These are phyloP conservation scores for Colletes gigas DNA, from an alignment of 1,140 invertebrate species.

Conservation along the genomic window DNA sequence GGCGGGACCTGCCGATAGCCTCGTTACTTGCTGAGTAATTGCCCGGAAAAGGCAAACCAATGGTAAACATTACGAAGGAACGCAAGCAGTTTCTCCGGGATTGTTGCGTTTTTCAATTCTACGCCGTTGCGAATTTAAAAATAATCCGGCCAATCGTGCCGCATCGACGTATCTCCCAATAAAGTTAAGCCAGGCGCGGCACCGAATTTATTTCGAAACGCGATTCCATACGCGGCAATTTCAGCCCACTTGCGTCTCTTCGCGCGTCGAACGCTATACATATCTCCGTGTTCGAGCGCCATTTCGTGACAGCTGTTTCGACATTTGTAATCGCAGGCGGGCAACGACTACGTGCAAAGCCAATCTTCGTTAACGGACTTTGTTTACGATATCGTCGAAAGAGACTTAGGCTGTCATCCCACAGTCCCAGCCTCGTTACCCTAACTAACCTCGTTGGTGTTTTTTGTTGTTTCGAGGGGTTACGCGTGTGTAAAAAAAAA, in stretches of 20 bases:
- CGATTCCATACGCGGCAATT: constrained; percentile 56
- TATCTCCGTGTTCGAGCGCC: constrained; percentile 17
- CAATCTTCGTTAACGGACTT: constrained; percentile 54
- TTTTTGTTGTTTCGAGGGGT: constrained; percentile 3
- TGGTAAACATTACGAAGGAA: constrained; percentile 1
- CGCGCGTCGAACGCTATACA: background rate
- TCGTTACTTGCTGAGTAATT: constrained; percentile 18
- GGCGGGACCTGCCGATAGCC: background rate
- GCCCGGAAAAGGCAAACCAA: background rate
- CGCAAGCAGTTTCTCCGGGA: background rate
- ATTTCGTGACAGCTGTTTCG: constrained; percentile 56
- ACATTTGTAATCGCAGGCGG: constrained; percentile 54
- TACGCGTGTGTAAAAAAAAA: background rate
- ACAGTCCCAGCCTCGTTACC: background rate
- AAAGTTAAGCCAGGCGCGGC: constrained; percentile 53
- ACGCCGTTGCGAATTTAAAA: constrained; percentile 31
- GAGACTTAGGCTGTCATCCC: constrained; percentile 33
- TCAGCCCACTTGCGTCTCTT: background rate
- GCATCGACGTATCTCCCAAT: constrained; percentile 35
- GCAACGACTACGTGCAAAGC: constrained; percentile 30
- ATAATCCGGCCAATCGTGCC: constrained; percentile 40
- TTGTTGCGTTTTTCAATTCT: constrained; percentile 39
- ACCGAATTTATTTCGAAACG: constrained; percentile 55
- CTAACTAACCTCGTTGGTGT: background rate
- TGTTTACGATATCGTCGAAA: constrained; percentile 55